A percentile compares a stretch with the other conserved stretches of the same genome.
These are phyloP conservation scores for Poecilus cupreus DNA, from an alignment of 2,888 invertebrate genomes.

Conservation along the genomic window DNA sequence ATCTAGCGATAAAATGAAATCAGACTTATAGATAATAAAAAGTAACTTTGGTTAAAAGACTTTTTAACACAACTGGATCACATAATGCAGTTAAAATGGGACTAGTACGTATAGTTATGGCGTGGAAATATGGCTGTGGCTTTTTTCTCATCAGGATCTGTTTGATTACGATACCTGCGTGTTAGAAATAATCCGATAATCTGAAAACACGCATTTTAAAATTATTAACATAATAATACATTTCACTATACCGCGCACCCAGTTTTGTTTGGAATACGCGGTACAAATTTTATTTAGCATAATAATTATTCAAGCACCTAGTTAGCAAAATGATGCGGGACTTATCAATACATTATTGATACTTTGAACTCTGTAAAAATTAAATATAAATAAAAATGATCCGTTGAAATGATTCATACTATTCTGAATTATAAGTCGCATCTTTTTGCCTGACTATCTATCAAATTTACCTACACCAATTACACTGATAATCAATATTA, in stretches of 20 bases:
- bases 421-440: no score
- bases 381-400: neutral
- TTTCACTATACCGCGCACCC: no score
- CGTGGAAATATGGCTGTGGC: conserved; percentile 83
- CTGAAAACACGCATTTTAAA: conserved; percentile 72
- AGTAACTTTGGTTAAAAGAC: conserved; percentile 46
- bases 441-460: no score
- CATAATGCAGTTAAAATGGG: conserved; percentile 63
- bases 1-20: neutral
- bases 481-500: no score
- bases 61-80: conserved; percentile 34
- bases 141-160: conserved; percentile 83
- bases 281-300: neutral
- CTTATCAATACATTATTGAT: neutral
- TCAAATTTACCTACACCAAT: no score
- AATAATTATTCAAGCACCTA: neutral
- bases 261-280: no score
- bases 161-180: conserved; percentile 86
- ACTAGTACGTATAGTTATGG: conserved; percentile 72
- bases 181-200: conserved; percentile 88
- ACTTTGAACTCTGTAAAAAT: neutral
- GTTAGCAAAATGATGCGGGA: neutral
- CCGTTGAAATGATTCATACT: neutral
- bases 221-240: neutral
- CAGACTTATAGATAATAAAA: conserved; percentile 43